Evolutionary conservation across 2,797 vertebrate genomes (phyloP).

Genomic region (Fundulus diaphanus): DNA sequence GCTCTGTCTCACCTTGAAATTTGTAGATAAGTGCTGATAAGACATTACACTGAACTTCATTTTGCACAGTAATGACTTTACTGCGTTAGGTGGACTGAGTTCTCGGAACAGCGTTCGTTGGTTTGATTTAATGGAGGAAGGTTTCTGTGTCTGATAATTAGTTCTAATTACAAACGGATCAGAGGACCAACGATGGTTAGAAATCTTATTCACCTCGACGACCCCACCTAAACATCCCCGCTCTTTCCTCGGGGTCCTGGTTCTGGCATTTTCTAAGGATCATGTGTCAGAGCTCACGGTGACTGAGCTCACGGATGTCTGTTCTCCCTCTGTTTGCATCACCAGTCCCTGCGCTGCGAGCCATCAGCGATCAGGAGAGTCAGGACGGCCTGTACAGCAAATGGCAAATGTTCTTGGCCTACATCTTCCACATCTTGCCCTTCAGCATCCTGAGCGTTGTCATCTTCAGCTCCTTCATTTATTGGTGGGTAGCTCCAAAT

Average conservation of each 20-base stretch:
- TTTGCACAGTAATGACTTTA: background rate
- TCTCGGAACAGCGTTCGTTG: background rate
- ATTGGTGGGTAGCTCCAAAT: slow-evolving; percentile 86
- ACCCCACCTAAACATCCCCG: too few species aligned
- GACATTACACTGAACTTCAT: background rate
- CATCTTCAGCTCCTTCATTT: slow-evolving; percentile 88
- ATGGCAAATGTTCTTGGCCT: slow-evolving; percentile 96
- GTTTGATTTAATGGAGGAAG: background rate
- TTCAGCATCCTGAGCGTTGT: slow-evolving; percentile 89
- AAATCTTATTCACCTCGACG: background rate
- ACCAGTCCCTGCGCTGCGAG: slow-evolving; percentile 89
- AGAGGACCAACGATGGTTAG: background rate
- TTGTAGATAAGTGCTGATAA: slow-evolving; percentile 34
- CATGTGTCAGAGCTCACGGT: background rate
- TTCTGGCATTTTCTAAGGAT: background rate
- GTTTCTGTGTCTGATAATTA: background rate
- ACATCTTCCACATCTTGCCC: slow-evolving; percentile 90
- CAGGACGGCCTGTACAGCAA: slow-evolving; percentile 94
- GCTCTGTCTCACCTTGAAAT: slow-evolving; percentile 56
- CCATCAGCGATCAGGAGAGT: slow-evolving; percentile 93
- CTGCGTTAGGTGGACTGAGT: background rate
- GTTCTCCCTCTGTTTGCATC: background rate
- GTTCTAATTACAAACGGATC: background rate
- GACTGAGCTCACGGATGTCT: background rate
- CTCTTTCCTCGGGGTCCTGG: background rate